Evolutionary conservation across 2,888 invertebrate genomes (phyloP).

Genomic region (Sycophila texana): DNA sequence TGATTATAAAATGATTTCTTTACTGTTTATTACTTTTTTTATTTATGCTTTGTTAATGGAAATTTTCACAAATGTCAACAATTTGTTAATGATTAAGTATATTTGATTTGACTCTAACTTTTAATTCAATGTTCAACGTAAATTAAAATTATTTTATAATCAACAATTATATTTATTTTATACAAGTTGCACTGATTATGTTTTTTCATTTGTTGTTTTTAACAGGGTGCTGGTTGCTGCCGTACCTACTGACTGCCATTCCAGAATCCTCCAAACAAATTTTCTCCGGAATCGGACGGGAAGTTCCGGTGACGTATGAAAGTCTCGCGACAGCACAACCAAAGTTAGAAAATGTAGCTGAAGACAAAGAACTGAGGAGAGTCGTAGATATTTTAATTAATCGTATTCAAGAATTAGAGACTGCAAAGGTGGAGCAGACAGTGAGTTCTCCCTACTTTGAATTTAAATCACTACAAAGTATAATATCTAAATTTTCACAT

Average conservation of each 20-base stretch:
- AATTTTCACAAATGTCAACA: background rate
- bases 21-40: slow-evolving; percentile 1
- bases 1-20: slow-evolving; percentile 42
- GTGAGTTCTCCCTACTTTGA: slow-evolving; percentile 39
- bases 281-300: slow-evolving; percentile 25
- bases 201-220: slow-evolving; percentile 58
- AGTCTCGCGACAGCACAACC: background rate
- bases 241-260: slow-evolving; percentile 56
- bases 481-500: too few species aligned
- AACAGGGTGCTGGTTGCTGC: slow-evolving; percentile 64
- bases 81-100: background rate
- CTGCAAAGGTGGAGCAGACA: slow-evolving; percentile 55
- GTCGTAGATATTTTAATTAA: slow-evolving; percentile 62
- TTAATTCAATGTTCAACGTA: too few species aligned
- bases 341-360: slow-evolving; percentile 5
- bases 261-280: slow-evolving; percentile 35
- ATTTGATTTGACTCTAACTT: too few species aligned
- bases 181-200: background rate
- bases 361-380: slow-evolving; percentile 53
- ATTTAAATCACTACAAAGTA: too few species aligned
- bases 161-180: background rate
- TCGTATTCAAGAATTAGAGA: slow-evolving; percentile 65
- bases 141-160: slow-evolving; percentile 36
- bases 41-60: background rate
- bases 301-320: slow-evolving; percentile 33